phyloP scores from a whole-genome alignment of 2,888 invertebrate genomes.

The Epirrita christyi region DNA sequence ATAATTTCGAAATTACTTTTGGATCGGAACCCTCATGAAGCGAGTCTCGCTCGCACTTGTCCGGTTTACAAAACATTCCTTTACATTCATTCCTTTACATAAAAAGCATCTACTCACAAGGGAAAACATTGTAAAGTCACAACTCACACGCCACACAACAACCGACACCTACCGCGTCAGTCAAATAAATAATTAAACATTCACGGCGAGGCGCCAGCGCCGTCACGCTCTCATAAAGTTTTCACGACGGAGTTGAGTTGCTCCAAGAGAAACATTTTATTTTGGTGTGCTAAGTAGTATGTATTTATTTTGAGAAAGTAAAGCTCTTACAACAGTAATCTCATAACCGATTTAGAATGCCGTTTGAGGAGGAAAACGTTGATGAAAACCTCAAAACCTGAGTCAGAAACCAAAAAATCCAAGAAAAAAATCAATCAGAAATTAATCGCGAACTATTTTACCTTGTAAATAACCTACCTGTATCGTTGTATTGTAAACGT shows the following conservation, averaged over 20 bases:
- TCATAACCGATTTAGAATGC: not conserved
- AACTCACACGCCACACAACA: not conserved
- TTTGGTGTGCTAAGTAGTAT: too few species aligned
- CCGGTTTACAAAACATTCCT: not conserved
- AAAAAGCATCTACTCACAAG: not conserved
- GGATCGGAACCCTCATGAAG: too few species aligned
- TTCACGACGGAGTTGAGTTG: not conserved
- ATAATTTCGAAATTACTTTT: too few species aligned
- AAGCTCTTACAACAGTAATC: not conserved
- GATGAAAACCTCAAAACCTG: not conserved
- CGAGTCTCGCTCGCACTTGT: not conserved
- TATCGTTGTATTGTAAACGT: too few species aligned
- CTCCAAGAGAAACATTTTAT: too few species aligned
- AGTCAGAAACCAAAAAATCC: too few species aligned
- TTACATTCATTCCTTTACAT: not conserved
- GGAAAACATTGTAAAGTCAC: not conserved
- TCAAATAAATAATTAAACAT: conserved; percentile 5
- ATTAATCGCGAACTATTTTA: too few species aligned
- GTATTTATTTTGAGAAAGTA: not conserved
- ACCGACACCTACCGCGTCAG: not conserved
- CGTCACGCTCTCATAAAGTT: conserved; percentile 1
- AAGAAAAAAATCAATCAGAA: too few species aligned
- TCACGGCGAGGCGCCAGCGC: conserved; percentile 1
- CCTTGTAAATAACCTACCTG: too few species aligned
- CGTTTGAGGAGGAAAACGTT: conserved; percentile 2